Evolutionary conservation across 2,888 invertebrate genomes (phyloP).

Genomic region (Orchesellides sinensis): DNA sequence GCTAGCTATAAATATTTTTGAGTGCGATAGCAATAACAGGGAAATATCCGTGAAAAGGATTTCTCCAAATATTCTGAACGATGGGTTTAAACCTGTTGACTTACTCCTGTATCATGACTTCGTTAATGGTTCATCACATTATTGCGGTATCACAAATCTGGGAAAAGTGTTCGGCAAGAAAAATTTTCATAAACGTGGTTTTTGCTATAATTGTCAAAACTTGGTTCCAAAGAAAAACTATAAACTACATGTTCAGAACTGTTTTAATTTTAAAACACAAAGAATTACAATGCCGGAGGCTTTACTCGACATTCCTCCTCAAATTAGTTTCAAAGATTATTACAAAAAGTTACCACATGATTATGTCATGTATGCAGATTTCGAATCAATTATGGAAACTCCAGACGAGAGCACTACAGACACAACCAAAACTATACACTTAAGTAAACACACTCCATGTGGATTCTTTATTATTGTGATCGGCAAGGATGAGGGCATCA

Average conservation of each 20-base stretch:
- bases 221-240: constrained; percentile 9
- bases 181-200: background rate
- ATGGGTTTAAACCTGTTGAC: background rate
- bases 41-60: background rate
- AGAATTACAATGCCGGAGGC: background rate
- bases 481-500: background rate
- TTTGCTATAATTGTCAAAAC: constrained; percentile 52
- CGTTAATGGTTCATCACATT: background rate
- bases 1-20: constrained; percentile 44
- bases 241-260: background rate
- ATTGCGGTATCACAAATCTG: constrained; percentile 7
- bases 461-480: constrained; percentile 20
- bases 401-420: too few species aligned
- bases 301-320: background rate
- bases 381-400: constrained; percentile 13
- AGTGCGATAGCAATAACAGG: background rate
- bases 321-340: background rate
- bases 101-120: constrained; percentile 23
- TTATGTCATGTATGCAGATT: constrained; percentile 34
- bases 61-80: background rate
- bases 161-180: constrained; percentile 15
- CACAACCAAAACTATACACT: too few species aligned
- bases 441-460: constrained; percentile 10
- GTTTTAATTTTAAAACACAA: constrained; percentile 25
- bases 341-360: constrained; percentile 17